Evolutionary conservation across 1,140 invertebrate genomes (phyloP), one percentile per base, ranked within the genome.

Genomic region (Caenorhabditis inopinata): DNA sequence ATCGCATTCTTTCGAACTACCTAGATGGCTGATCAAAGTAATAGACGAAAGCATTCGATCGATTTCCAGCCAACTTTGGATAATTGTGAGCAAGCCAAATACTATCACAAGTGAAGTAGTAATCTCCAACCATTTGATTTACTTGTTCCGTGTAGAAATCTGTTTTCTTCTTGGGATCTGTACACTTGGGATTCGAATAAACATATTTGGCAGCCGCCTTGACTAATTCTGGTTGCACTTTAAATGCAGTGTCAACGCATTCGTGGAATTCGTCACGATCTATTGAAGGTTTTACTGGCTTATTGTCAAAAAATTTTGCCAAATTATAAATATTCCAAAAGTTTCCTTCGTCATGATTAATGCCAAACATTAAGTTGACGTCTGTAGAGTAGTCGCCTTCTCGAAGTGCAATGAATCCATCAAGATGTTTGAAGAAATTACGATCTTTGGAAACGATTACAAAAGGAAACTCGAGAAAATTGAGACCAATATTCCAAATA

Each of bases 321-420:
- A 88, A 48, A 76, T 88, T 88, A 68, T 88, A 88, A 46, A 87
- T 88, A 78, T 87, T 88, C 87, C 87, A 88, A 47, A 84, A 88
- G 79, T 86, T 87, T 48, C 85, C 85, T 83, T 87, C 86, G 73
- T 87, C 86, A 76, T 88, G 86, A 62, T 87, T 87, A 29, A 87
- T 88, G 35, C 85, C 87, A 58, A 88, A 87, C 87, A 88, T 88
- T 32, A 88, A 74, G 62, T 88, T 88, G 32, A 88, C 86, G 75
- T 88, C 78, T 49, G 81, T 84, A 3, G 78, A 49, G 74, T 81
- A 88, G 18, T 85, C 58, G 42, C 81, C 81, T 9, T 86, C 83
- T 16, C 86, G 76, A 6, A 88, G 78, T 18, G 87, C 85, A 58
- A 76, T 81, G 48, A 88, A 87, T 29, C 85, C 87, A 78, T 88